These are phyloP conservation scores for Platichthys stellatus DNA, from an alignment of 2,113 vertebrate species.

Conservation along the genomic window DNA sequence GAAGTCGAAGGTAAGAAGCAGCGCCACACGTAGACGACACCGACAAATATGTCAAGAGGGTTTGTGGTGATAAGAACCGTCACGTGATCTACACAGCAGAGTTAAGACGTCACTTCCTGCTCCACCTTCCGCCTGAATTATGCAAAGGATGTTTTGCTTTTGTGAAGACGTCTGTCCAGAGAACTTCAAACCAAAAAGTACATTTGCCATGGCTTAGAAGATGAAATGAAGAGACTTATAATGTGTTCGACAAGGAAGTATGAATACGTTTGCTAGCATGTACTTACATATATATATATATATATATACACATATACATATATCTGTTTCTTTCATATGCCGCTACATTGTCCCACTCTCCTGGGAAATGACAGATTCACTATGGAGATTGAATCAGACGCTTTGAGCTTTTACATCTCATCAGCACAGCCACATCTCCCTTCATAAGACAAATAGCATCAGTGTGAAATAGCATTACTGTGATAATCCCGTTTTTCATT, in stretches of 20 bases:
- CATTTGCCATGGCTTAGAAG: background rate
- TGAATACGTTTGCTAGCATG: slow-evolving; percentile 15
- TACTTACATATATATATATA: background rate
- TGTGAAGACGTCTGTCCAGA: no score
- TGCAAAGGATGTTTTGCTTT: no score
- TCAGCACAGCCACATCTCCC: slow-evolving; percentile 4
- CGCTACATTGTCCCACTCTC: background rate
- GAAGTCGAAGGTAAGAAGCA: no score
- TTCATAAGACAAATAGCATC: slow-evolving; percentile 12
- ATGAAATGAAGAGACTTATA: background rate
- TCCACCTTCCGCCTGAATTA: no score
- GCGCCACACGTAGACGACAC: no score
- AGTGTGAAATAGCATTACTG: slow-evolving; percentile 20
- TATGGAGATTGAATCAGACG: background rate
- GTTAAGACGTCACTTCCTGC: no score
- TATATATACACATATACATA: no score
- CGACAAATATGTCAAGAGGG: no score
- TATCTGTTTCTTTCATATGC: slow-evolving; percentile 7
- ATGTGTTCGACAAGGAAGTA: background rate
- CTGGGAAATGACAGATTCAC: background rate
- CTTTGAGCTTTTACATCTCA: slow-evolving; percentile 17
- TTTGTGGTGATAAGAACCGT: no score
- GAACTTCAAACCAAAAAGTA: background rate
- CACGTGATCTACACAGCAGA: no score
- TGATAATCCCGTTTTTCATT: slow-evolving; percentile 59